Conservation (phyloP, 2,888 invertebrate genomes). For the Catocala sponsa region DNA sequence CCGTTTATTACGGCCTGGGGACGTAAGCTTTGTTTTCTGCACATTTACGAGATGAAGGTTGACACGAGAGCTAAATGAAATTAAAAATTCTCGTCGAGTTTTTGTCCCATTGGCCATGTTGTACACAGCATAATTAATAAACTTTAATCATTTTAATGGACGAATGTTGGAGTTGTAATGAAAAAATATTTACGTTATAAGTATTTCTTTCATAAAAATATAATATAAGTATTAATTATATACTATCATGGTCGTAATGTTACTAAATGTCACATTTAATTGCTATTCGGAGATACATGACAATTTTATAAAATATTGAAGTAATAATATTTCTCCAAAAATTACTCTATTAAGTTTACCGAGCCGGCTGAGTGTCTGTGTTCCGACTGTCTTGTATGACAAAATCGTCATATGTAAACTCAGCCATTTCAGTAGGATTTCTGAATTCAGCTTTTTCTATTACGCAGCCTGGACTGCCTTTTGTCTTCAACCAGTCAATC, state of each 20-base stretch:
- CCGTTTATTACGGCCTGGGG: conserved; percentile 69
- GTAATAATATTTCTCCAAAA: too few species aligned
- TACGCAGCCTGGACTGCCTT: conserved; percentile 92
- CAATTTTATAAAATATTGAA: too few species aligned
- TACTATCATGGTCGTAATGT: too few species aligned
- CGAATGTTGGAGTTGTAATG: conserved; percentile 17
- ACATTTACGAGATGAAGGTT: conserved; percentile 65
- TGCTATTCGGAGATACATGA: too few species aligned
- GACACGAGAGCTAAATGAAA: conserved; percentile 62
- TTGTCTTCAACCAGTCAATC: conserved; percentile 87
- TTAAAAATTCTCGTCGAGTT: conserved; percentile 64
- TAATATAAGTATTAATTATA: conserved; percentile 5
- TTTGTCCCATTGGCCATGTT: conserved; percentile 50
- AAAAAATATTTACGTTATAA: conserved; percentile 24
- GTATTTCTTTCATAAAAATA: conserved; percentile 13
- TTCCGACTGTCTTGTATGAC: conserved; percentile 7
- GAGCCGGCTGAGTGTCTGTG: too few species aligned
- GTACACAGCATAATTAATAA: conserved; percentile 51
- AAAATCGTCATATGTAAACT: conserved; percentile 84
- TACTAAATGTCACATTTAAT: too few species aligned
- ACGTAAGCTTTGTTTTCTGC: conserved; percentile 69
- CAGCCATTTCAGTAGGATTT: conserved; percentile 88
- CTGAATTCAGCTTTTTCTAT: conserved; percentile 92
- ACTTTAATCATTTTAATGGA: conserved; percentile 49
- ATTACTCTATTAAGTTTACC: too few species aligned